Conservation (phyloP, 2,113 vertebrate species). For the Vulpes ferrilata region DNA sequence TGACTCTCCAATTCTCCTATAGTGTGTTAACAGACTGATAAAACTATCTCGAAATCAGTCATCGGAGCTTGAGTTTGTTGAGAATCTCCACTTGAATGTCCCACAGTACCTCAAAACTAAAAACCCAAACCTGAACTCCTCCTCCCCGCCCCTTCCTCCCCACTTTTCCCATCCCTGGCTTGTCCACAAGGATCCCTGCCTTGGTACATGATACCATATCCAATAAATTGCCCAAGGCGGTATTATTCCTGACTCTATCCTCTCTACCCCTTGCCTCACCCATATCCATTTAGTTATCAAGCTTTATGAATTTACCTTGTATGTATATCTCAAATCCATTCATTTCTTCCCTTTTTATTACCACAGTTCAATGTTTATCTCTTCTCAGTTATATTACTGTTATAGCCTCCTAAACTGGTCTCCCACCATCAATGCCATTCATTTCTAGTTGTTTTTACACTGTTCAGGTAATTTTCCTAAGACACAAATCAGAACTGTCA, state of each 20-base stretch:
- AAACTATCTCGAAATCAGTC: constrained; percentile 1
- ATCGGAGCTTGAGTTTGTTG: background rate
- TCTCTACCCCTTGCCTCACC: background rate
- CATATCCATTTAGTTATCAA: background rate
- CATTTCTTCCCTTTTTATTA: constrained; percentile 15
- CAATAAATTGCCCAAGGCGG: background rate
- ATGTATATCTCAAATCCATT: background rate
- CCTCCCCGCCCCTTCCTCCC: background rate
- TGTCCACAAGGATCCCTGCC: background rate
- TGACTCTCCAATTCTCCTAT: background rate
- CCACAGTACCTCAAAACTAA: background rate
- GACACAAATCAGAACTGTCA: background rate
- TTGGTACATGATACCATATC: background rate
- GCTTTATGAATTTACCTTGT: constrained; percentile 48
- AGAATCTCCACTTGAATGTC: background rate
- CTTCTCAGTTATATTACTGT: background rate
- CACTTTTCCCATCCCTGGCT: background rate
- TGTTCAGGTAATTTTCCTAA: background rate
- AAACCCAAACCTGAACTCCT: constrained; percentile 38
- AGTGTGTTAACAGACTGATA: constrained; percentile 21
- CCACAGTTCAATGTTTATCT: background rate
- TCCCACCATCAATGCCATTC: background rate
- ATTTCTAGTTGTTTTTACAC: background rate
- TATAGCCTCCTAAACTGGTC: background rate
- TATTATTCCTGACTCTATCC: background rate